Conservation (phyloP, 2,113 vertebrate genomes). For the Melanostigma gelatinosum region DNA sequence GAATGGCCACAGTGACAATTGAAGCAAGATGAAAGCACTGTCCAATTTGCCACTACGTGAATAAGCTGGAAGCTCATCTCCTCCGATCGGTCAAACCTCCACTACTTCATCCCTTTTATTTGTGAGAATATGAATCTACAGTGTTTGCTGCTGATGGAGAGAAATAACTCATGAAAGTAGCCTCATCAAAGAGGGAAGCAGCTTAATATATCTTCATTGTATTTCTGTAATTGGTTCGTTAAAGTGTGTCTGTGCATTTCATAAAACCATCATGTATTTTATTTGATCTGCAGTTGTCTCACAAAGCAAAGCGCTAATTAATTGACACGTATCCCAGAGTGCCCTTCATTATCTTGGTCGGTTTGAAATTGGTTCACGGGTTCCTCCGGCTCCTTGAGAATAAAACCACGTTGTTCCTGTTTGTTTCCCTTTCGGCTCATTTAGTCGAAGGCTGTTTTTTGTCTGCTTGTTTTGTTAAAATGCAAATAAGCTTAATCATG, state of each 20-base stretch:
- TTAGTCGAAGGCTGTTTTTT: conserved; percentile 16
- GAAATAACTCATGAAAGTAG: background rate
- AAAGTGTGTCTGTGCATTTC: background rate
- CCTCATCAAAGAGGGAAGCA: background rate
- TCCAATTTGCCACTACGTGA: conserved; percentile 39
- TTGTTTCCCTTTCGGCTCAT: conserved; percentile 32
- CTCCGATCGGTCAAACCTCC: conserved; percentile 2
- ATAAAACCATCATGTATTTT: conserved; percentile 1
- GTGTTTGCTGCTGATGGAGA: conserved; percentile 1
- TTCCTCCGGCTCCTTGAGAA: conserved; percentile 22
- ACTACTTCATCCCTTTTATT: conserved; percentile 21
- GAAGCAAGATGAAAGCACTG: conserved; percentile 44
- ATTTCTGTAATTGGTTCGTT: background rate
- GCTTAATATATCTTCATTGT: background rate
- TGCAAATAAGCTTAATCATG: conserved; percentile 49
- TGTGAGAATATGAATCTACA: conserved; percentile 8
- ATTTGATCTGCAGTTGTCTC: background rate
- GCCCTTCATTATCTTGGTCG: background rate
- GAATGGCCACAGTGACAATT: conserved; percentile 42
- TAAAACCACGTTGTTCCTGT: conserved; percentile 1
- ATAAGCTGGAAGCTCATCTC: conserved; percentile 19
- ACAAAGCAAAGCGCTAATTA: background rate
- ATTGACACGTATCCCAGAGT: background rate
- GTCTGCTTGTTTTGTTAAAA: conserved; percentile 39
- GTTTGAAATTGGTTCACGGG: conserved; percentile 11